Evolutionary conservation across 2,888 invertebrate genomes (phyloP), one percentile per base, ranked within the genome.

Genomic region (Drosophila kambysellisi): DNA sequence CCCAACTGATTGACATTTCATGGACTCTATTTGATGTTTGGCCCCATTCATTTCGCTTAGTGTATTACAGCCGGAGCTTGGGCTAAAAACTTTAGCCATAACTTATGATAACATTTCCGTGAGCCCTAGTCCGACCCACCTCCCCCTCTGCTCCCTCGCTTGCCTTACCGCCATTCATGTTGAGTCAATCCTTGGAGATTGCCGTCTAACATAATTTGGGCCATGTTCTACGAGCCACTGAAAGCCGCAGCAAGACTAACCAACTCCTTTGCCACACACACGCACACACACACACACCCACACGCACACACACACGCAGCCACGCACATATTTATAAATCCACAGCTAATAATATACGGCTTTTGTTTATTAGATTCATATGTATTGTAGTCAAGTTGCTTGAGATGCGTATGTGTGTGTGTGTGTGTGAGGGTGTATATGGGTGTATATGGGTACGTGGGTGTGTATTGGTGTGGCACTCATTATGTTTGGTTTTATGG

Each of bases 341-440:
- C 86, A 73, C 69, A 83, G 89, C 86, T 86, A 86, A 86, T 86
- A 90, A 90, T 86, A 83, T 74, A 89, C 89, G 89, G 90, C 90
- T 86, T 88, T 90, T 86, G 86, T 88, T 86, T 86, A 86, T 86
- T 83, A 88, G 90, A 90, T 86, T 89, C 90, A 86, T 90, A 86
- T 87, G 83, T 81, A 76, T 78, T 85, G 70, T 69, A 81, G 72
- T 59, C 83, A 85, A 88, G 72, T 89, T 88, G 75, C 66, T 89
- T 79, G 67, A 66, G 70, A 73, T 71, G 64, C 56, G 76, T 48
- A 61, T 57, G 63, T 54, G 33, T 63, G 56, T 66, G 62, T 48
- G 63, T 57, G 65, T 70, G 53, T 43, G 52, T 62, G 65, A 63
- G 41, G 41, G 41, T 11, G 20, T 43, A 5, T 43, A 20, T 43